Evolutionary conservation across 2,797 vertebrate genomes (phyloP).

Genomic region (Acanthiza pusilla): DNA sequence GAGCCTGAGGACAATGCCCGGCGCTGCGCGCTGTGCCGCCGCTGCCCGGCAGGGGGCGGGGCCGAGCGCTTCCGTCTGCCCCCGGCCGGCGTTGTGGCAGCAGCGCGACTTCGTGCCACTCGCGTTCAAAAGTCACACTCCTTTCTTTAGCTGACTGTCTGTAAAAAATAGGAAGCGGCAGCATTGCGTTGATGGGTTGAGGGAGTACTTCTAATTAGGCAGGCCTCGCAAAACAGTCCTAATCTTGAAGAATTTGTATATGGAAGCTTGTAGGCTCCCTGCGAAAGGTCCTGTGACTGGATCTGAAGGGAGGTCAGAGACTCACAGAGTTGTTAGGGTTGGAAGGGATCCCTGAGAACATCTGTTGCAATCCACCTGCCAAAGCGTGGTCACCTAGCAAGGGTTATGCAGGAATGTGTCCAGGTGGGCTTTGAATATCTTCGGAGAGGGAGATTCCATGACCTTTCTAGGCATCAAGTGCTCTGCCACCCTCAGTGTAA

Average conservation of each 20-base stretch:
- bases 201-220: not conserved
- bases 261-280: not conserved
- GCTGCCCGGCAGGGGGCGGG: not conserved
- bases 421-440: not conserved
- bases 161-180: not conserved
- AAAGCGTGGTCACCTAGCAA: not conserved
- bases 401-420: not conserved
- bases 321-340: not conserved
- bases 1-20: not conserved
- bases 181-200: not conserved
- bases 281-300: not conserved
- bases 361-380: not conserved
- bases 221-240: not conserved
- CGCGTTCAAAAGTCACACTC: fast-evolving
- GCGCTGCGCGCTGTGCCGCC: not conserved
- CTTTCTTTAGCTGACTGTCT: not conserved
- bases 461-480: not conserved
- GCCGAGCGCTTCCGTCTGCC: not conserved
- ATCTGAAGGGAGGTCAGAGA: not conserved
- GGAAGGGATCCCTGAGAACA: not conserved
- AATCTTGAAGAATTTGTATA: not conserved
- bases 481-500: not conserved
- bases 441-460: not conserved
- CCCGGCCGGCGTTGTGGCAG: not conserved
- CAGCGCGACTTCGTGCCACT: not conserved